phyloP scores from a whole-genome alignment of 2,113 vertebrate species.

The Arenaria interpres region DNA sequence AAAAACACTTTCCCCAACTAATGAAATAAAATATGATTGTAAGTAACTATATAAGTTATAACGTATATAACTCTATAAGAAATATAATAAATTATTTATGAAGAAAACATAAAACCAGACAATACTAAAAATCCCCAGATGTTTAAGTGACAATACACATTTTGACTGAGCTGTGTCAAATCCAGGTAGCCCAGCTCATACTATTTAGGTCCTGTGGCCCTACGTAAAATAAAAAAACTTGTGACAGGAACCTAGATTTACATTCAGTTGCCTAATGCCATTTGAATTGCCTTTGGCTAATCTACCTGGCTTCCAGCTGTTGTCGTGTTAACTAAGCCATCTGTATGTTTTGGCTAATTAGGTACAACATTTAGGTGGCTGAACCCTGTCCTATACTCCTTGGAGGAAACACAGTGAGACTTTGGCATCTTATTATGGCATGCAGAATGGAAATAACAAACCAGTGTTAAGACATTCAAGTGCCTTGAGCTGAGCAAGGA shows the following conservation, averaged over 20 bases:
- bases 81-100: slow-evolving; percentile 16
- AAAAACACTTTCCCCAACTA: not conserved
- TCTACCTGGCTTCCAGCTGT: not conserved
- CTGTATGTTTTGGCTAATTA: not conserved
- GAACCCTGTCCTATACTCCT: not conserved
- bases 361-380: not conserved
- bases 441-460: not conserved
- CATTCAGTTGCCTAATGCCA: not conserved
- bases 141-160: not conserved
- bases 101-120: slow-evolving; percentile 14
- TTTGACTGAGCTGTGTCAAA: not conserved
- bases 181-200: not conserved
- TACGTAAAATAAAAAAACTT: not conserved
- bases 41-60: slow-evolving; percentile 10
- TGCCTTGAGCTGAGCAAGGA: not conserved
- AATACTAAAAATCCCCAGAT: not conserved
- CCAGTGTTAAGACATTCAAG: not conserved
- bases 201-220: not conserved
- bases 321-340: not conserved
- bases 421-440: not conserved
- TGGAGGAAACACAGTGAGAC: not conserved
- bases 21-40: not conserved
- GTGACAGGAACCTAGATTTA: not conserved
- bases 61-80: not conserved
- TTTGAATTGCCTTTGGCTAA: not conserved